Percentiles rank a stretch among this genome's conserved stretches.
Evolutionary conservation across 2,888 invertebrate species (phyloP).

Genomic region (Drosophila eohydei): DNA sequence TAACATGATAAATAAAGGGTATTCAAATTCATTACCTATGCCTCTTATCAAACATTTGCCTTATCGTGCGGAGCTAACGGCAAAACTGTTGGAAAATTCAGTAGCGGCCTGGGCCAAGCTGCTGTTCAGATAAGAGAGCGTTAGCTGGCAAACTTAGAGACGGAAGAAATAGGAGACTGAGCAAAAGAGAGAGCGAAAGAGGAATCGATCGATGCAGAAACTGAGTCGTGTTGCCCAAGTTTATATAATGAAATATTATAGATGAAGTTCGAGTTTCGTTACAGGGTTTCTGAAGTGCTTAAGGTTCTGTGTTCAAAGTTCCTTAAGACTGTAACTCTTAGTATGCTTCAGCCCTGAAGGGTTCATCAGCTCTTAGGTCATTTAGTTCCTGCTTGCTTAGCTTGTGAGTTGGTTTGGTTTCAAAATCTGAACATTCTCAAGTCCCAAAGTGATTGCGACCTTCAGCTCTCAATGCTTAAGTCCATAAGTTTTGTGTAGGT

Average conservation of each 20-base stretch:
- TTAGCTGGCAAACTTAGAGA: no score
- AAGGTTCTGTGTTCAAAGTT: neutral
- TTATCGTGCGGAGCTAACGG: neutral
- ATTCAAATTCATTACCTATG: conserved; percentile 2
- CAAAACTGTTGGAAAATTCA: neutral
- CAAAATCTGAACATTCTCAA: neutral
- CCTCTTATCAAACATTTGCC: neutral
- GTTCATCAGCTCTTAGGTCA: neutral
- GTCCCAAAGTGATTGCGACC: neutral
- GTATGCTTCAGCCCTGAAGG: neutral
- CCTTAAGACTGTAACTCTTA: neutral
- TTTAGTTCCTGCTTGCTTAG: neutral
- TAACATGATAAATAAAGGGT: conserved; percentile 12
- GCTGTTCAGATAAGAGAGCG: neutral
- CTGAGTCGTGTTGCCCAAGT: no score
- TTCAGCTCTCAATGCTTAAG: neutral
- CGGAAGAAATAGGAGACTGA: no score
- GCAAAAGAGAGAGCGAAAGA: no score
- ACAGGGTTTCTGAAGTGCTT: neutral
- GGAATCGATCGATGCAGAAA: no score
- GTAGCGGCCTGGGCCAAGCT: neutral
- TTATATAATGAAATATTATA: no score
- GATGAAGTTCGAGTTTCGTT: no score
- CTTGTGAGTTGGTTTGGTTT: neutral
- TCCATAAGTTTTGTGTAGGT: no score